These are phyloP conservation scores for Lysandra coridon DNA, from an alignment of 2,888 invertebrate genomes.

Conservation along the genomic window DNA sequence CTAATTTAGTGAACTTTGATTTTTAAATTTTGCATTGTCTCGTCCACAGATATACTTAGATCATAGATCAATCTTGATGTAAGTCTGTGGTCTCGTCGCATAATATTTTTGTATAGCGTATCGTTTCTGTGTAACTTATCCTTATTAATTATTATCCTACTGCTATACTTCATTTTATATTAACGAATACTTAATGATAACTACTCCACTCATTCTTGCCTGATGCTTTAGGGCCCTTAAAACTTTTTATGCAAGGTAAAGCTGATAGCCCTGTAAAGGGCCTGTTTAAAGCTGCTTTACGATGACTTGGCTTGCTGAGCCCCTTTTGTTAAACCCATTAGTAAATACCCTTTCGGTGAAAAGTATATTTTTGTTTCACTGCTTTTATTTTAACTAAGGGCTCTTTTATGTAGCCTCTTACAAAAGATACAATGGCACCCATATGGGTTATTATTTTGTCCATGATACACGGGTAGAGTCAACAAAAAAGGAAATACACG, in stretches of 20 bases:
- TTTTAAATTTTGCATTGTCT: too few relatives aligned
- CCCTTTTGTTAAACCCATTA: slow-evolving; percentile 5
- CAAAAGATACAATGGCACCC: neutral
- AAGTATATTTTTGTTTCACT: neutral
- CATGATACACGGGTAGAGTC: neutral
- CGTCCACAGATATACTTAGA: too few relatives aligned
- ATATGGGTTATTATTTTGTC: neutral
- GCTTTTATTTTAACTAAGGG: neutral
- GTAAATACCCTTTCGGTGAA: neutral
- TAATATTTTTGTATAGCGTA: too few relatives aligned
- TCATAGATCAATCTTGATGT: too few relatives aligned
- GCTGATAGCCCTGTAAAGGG: slow-evolving; percentile 1
- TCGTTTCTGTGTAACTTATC: too few relatives aligned
- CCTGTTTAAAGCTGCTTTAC: neutral
- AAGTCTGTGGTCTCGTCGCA: too few relatives aligned
- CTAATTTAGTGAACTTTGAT: too few relatives aligned
- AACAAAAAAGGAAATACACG: neutral
- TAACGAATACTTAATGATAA: neutral
- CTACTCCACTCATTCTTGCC: neutral
- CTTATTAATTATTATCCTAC: too few relatives aligned
- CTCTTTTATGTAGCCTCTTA: neutral
- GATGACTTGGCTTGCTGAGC: neutral
- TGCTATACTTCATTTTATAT: neutral
- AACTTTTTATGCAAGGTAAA: neutral
- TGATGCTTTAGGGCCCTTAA: neutral